Base-by-base conservation (phyloP, 2,797 vertebrate species). In the Chanos chanos region DNA sequence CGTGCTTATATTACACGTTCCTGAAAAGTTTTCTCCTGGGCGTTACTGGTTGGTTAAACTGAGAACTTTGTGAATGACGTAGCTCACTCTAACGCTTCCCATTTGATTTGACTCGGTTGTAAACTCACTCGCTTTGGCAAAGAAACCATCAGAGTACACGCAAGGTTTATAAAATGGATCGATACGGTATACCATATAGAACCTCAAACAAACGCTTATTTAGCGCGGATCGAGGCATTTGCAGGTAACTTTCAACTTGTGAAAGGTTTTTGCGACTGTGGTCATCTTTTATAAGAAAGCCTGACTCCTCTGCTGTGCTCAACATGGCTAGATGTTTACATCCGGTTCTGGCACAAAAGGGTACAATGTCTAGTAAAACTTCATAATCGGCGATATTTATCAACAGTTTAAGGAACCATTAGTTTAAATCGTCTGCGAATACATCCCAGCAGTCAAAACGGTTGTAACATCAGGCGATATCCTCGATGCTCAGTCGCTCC, bases 211-310 rank as follows among this genome's bases (percentile, higher is more conserved):
- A 64, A 48, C 39, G 28, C 22, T 27, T 19, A 1, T 60, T 49
- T 27, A 40, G 54, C 15, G 31, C 43, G 21, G 31, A 33, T 52
- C 71, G 71, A 3, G 33, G 18, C 18, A 51, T 67, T 48, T 77
- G 80, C 74, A 74, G 78, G 76, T 82, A 71, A 33, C 34, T 45
- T 44, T 28, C 3, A 5, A 15, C 1, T 27, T 19, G 15, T 5
- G 24, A 7, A 7, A 8, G 15, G 4, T 13, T 13, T 2, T 36
- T n/a, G n/a, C n/a, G n/a, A n/a, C n/a, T n/a, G n/a, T n/a, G n/a
- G n/a, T n/a, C 39, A 31, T 51, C 36, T 24, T 62, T 39, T 33
- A 54, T 52, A 40, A 51, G 41, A 57, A 63, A 57, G 27, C 18
- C 16, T 45, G 30, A 25, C 27, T 59, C 36, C 52, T 27, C 51